Evolutionary conservation across 2,113 vertebrate species (phyloP).

Genomic region (Hippocampus abdominalis): DNA sequence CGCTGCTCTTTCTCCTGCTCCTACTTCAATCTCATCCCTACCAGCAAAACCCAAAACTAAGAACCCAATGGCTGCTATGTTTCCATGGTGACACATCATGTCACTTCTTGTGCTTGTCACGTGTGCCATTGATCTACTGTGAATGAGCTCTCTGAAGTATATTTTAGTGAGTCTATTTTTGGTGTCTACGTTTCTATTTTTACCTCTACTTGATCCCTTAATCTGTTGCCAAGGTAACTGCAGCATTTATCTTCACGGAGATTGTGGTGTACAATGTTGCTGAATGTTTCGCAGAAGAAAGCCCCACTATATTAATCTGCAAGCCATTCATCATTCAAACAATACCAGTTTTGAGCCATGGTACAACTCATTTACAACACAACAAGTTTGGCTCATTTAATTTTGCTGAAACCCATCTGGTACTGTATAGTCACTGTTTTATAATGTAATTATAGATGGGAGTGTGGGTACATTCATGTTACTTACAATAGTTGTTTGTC

Average conservation of each 20-base stretch:
- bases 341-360: neutral
- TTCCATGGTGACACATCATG: constrained; percentile 38
- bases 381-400: neutral
- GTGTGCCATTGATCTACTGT: constrained; percentile 11
- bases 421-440: neutral
- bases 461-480: neutral
- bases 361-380: neutral
- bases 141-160: constrained; percentile 16
- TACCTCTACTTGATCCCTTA: constrained; percentile 10
- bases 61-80: constrained; percentile 17
- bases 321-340: neutral
- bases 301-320: neutral
- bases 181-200: constrained; percentile 25
- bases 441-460: neutral
- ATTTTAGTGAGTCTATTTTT: constrained; percentile 53
- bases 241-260: constrained; percentile 21
- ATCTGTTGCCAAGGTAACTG: constrained; percentile 56
- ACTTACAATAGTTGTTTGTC: neutral
- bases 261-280: neutral
- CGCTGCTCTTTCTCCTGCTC: constrained; percentile 44
- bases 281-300: neutral
- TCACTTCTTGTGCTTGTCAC: constrained; percentile 15
- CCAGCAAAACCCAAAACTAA: constrained; percentile 4
- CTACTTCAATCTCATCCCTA: constrained; percentile 20
- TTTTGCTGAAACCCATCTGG: neutral